These are phyloP conservation scores for Acanthopagrus latus DNA, from an alignment of 2,797 vertebrate species.

Conservation along the genomic window DNA sequence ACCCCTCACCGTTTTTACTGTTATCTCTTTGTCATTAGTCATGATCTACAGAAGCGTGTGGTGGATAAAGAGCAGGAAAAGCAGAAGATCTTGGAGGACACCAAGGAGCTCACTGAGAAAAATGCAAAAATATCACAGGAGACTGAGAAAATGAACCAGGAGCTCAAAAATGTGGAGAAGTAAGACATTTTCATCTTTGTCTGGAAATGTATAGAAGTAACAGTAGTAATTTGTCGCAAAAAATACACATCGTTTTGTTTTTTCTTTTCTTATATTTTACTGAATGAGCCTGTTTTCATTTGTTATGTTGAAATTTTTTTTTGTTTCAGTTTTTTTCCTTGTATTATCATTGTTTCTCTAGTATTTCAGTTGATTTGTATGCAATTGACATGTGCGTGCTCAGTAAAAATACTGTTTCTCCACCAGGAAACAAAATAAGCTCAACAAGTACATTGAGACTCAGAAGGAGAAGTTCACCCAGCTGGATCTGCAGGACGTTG, in stretches of 20 bases:
- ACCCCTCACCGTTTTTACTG: not conserved
- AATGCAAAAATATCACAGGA: slow-evolving; percentile 88
- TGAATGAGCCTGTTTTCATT: not conserved
- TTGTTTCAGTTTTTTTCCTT: not conserved
- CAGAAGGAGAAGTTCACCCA: slow-evolving; percentile 95
- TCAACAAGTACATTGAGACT: slow-evolving; percentile 91
- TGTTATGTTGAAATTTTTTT: not conserved
- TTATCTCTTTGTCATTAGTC: slow-evolving; percentile 76
- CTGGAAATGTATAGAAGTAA: slow-evolving; percentile 1
- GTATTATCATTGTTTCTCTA: slow-evolving; percentile 6
- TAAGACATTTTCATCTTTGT: slow-evolving; percentile 72
- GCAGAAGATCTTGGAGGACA: slow-evolving; percentile 91
- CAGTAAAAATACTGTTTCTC: slow-evolving; percentile 54
- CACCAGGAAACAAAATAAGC: slow-evolving; percentile 91
- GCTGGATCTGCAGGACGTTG: slow-evolving; percentile 96
- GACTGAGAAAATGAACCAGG: slow-evolving; percentile 90
- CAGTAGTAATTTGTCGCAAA: not conserved
- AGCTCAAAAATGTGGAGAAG: slow-evolving; percentile 94
- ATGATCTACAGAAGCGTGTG: slow-evolving; percentile 90
- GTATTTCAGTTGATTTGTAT: slow-evolving; percentile 4
- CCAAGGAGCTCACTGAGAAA: slow-evolving; percentile 91
- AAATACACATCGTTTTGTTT: not conserved
- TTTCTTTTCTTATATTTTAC: not conserved
- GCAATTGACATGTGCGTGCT: not conserved
- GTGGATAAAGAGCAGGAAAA: slow-evolving; percentile 90